Evolutionary conservation across 23 tunicate genomes (phyloP).

Genomic region (Ciona savignyi): DNA sequence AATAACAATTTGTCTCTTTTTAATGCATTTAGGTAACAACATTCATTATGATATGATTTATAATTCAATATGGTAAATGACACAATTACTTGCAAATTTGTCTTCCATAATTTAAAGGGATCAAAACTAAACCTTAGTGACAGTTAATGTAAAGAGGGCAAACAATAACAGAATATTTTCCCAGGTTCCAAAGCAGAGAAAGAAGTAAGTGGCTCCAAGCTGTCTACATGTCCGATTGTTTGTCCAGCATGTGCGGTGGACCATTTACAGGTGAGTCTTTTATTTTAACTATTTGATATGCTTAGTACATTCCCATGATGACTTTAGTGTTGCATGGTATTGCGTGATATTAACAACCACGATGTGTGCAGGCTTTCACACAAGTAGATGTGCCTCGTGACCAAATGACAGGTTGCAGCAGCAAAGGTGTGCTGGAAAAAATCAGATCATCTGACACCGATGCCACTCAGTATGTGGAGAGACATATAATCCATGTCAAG

Average conservation of each 20-base stretch:
- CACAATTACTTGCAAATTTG: too few species aligned
- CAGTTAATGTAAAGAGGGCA: too few species aligned
- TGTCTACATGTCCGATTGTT: slow-evolving; percentile 1
- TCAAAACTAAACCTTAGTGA: too few species aligned
- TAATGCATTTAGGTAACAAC: too few species aligned
- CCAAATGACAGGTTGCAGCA: not conserved
- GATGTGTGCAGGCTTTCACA: not conserved
- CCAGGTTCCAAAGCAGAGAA: not conserved
- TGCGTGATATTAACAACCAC: too few species aligned
- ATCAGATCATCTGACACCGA: not conserved
- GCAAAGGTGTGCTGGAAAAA: not conserved
- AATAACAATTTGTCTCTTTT: too few species aligned
- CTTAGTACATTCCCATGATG: too few species aligned
- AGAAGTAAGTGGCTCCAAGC: not conserved
- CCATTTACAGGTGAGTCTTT: not conserved
- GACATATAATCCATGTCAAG: not conserved
- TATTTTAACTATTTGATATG: too few species aligned
- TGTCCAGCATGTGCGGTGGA: slow-evolving; percentile 1
- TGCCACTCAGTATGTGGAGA: not conserved
- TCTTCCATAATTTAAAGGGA: too few species aligned
- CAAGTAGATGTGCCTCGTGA: not conserved
- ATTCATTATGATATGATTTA: too few species aligned
- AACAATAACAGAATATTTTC: not conserved
- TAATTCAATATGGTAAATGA: too few species aligned
- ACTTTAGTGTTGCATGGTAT: too few species aligned